A percentile compares a stretch with the other conserved stretches of the same genome.
phyloP scores from a whole-genome alignment of 2,113 vertebrate species.

The Chitala chitala region DNA sequence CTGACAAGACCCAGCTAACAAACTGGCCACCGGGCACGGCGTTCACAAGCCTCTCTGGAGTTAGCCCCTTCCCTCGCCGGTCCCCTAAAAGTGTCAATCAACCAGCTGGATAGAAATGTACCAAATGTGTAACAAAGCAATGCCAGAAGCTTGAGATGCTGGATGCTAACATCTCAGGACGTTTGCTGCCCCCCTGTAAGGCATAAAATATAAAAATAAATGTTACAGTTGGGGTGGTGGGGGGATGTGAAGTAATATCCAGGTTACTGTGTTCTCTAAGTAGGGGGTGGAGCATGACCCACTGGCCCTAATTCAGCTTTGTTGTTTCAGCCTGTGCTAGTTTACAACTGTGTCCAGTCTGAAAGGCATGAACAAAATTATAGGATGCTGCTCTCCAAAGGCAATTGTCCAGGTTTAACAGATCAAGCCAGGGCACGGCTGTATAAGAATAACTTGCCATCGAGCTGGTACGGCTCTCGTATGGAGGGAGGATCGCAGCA shows the following conservation, averaged over 20 bases:
- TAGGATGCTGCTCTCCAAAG: background rate
- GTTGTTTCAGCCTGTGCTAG: background rate
- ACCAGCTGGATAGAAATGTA: background rate
- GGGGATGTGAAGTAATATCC: background rate
- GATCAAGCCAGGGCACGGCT: background rate
- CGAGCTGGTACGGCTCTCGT: background rate
- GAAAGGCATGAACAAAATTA: background rate
- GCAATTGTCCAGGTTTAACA: too few relatives aligned
- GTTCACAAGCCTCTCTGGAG: background rate
- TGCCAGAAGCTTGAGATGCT: background rate
- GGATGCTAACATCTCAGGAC: slow-evolving; percentile 10
- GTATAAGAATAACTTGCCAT: background rate
- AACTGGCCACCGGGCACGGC: background rate
- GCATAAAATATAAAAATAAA: slow-evolving; percentile 6
- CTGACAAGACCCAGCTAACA: background rate
- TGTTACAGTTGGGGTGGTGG: background rate
- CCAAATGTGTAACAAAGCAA: background rate
- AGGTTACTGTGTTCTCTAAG: slow-evolving; percentile 6
- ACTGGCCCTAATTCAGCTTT: background rate
- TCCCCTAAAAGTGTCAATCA: slow-evolving; percentile 13
- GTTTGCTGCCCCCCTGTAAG: background rate
- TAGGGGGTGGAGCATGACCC: background rate
- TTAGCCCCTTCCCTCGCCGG: background rate
- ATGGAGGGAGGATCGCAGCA: background rate
- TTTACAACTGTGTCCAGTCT: background rate